phyloP scores from a whole-genome alignment of 37 sponge, comb jelly and placozoan species.

The Halichondria panicea region DNA sequence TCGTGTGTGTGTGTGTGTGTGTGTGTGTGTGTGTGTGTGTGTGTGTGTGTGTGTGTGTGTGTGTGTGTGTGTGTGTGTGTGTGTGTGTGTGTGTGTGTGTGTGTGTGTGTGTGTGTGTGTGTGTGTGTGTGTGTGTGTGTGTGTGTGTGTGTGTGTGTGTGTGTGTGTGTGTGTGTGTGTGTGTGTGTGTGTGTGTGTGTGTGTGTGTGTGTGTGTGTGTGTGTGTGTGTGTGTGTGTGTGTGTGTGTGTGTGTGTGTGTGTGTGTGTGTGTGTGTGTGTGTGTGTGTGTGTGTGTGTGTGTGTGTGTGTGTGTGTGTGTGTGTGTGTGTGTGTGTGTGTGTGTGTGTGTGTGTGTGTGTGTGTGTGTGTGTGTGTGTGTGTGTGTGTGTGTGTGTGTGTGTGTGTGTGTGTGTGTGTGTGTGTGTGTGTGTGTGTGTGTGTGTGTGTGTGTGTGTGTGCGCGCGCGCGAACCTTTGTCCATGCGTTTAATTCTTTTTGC shows the following conservation, averaged over 20 bases:
- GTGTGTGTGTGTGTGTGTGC: neutral
- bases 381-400: slow-evolving; percentile 4
- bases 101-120: no score
- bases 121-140: no score
- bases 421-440: slow-evolving; percentile 4
- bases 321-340: slow-evolving; percentile 15
- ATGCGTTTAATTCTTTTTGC: no score
- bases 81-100: no score
- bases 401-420: slow-evolving; percentile 4
- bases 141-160: no score
- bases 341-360: slow-evolving; percentile 16
- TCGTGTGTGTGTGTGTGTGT: no score
- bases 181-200: no score
- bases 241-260: slow-evolving; percentile 28
- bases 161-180: no score
- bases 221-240: slow-evolving; percentile 4
- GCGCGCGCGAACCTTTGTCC: no score
- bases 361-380: slow-evolving; percentile 4
- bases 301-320: slow-evolving; percentile 35
- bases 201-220: neutral
- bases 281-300: slow-evolving; percentile 35
- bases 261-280: slow-evolving; percentile 35
- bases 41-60: no score
- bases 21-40: no score
- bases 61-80: no score